phyloP scores from a whole-genome alignment of 2,888 invertebrate species.

The Polydrusus pterygomalis region DNA sequence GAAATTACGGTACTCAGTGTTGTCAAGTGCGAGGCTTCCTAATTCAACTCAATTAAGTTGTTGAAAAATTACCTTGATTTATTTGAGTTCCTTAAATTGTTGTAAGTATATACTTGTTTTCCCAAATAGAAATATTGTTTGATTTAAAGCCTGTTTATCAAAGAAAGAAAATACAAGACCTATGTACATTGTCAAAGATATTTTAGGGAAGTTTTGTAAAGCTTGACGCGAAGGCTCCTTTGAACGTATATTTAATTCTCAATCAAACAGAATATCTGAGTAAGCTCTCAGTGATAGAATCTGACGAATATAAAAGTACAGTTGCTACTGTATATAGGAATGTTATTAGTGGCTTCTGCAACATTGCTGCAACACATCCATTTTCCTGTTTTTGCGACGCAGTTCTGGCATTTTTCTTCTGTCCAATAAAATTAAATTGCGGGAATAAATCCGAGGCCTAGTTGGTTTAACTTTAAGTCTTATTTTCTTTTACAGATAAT shows the following conservation, averaged over 20 bases:
- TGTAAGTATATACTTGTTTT: too few species aligned
- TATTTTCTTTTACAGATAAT: too few species aligned
- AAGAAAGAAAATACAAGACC: not conserved
- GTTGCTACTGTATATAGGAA: constrained; percentile 13
- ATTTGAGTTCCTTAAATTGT: not conserved
- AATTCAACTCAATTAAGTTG: too few species aligned
- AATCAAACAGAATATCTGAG: constrained; percentile 33
- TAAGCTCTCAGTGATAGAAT: not conserved
- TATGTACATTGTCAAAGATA: constrained; percentile 6
- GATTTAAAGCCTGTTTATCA: too few species aligned
- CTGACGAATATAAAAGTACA: constrained; percentile 22
- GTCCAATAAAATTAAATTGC: not conserved
- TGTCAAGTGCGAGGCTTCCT: too few species aligned
- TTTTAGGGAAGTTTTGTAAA: constrained; percentile 20
- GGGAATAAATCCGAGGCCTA: not conserved
- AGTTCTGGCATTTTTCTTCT: not conserved
- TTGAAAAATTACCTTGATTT: too few species aligned
- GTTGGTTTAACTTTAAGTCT: too few species aligned
- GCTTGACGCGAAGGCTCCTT: constrained; percentile 16
- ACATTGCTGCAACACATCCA: not conserved
- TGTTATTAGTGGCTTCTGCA: constrained; percentile 9
- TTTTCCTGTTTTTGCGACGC: not conserved
- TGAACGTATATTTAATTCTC: constrained; percentile 17
- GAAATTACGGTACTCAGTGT: too few species aligned
- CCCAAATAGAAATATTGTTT: too few species aligned